These are phyloP conservation scores for Dendroctonus ponderosae DNA, from an alignment of 1,140 invertebrate species.

Conservation along the genomic window DNA sequence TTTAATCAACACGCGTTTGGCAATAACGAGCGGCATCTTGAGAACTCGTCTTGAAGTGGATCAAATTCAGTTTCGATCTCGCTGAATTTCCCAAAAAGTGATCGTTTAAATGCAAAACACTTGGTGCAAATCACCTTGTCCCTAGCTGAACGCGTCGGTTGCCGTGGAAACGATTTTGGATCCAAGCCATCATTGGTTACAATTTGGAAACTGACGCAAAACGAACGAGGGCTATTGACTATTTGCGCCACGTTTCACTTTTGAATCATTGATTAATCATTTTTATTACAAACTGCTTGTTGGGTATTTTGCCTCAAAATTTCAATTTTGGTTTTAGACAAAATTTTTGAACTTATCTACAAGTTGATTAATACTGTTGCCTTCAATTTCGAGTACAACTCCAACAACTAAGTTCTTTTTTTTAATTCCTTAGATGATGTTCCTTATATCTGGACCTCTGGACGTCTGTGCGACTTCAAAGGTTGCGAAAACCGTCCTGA, in stretches of 20 bases:
- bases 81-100: too few species aligned
- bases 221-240: not conserved
- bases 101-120: too few species aligned
- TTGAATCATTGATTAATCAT: not conserved
- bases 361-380: not conserved
- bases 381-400: not conserved
- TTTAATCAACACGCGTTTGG: not conserved
- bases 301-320: not conserved
- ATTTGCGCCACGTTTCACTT: not conserved
- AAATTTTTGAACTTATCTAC: not conserved
- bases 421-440: constrained; percentile 68
- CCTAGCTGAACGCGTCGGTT: too few species aligned
- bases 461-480: constrained; percentile 89
- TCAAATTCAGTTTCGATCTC: too few species aligned
- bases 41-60: too few species aligned
- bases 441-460: constrained; percentile 91
- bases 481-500: constrained; percentile 83
- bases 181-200: too few species aligned
- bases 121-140: too few species aligned
- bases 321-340: not conserved
- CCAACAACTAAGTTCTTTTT: not conserved
- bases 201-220: too few species aligned
- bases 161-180: too few species aligned
- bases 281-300: not conserved
- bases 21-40: too few species aligned